These are phyloP conservation scores for Pseudanteris insignis DNA, from an alignment of 2,888 invertebrate species.

Conservation along the genomic window DNA sequence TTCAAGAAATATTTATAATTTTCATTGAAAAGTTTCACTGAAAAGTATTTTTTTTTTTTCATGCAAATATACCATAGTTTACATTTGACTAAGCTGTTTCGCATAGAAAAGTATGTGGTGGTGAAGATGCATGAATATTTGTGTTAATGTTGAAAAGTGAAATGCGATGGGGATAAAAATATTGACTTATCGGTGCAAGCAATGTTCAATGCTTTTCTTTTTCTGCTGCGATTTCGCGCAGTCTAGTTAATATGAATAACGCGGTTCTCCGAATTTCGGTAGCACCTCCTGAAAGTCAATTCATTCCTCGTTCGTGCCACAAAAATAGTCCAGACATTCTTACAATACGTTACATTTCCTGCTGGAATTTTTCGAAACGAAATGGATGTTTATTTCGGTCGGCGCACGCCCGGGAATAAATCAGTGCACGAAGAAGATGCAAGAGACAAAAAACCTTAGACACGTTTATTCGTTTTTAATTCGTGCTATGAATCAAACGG, in stretches of 20 bases:
- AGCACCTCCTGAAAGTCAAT: conserved; percentile 11
- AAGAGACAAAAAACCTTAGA: conserved; percentile 10
- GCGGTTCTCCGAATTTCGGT: neutral
- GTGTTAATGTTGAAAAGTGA: no score
- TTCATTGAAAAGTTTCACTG: no score
- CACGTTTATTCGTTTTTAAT: conserved; percentile 40
- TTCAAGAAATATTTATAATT: no score
- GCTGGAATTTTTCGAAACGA: conserved; percentile 25
- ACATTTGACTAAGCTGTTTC: no score
- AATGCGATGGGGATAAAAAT: no score
- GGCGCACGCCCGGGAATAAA: conserved; percentile 17
- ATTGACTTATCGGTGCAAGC: no score
- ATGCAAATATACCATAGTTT: no score
- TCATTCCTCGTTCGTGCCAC: conserved; percentile 11
- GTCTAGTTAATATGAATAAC: conserved; percentile 27
- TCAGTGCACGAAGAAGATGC: conserved; percentile 14
- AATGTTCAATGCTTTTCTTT: no score
- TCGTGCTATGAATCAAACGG: conserved; percentile 22
- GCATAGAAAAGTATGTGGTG: no score
- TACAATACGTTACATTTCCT: conserved; percentile 33
- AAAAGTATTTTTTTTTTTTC: neutral
- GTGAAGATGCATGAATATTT: no score
- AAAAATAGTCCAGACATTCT: conserved; percentile 33
- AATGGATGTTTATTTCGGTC: conserved; percentile 19
- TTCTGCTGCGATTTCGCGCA: conserved; percentile 23